Conservation (phyloP, 1,140 invertebrate species). For the Zaprionus ghesquierei region DNA sequence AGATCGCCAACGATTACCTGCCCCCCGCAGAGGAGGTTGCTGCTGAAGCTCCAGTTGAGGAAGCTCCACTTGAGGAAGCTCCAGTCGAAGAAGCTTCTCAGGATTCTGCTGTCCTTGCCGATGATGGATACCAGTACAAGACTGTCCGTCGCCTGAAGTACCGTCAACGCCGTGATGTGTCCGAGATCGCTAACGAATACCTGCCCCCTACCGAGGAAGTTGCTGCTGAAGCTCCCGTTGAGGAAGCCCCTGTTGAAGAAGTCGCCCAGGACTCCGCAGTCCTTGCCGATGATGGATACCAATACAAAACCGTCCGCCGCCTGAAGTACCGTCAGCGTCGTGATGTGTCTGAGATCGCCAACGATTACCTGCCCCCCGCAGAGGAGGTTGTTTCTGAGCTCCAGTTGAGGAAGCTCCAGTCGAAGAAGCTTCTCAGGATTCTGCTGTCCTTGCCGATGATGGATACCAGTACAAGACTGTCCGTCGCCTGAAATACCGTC, state of each 20-base stretch:
- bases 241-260: slow-evolving; percentile 5
- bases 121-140: slow-evolving; percentile 50
- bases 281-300: slow-evolving; percentile 39
- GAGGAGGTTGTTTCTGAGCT: slow-evolving; percentile 10
- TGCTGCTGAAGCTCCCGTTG: slow-evolving; percentile 1
- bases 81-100: too few species aligned
- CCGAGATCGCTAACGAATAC: slow-evolving; percentile 43
- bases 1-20: slow-evolving; percentile 50
- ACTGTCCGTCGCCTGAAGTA: slow-evolving; percentile 45
- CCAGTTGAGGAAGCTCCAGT: slow-evolving; percentile 14
- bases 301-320: slow-evolving; percentile 53
- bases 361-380: slow-evolving; percentile 43
- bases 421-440: slow-evolving; percentile 31
- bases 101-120: slow-evolving; percentile 33
- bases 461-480: slow-evolving; percentile 51
- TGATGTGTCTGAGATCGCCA: slow-evolving; percentile 42
- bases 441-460: slow-evolving; percentile 37
- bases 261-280: slow-evolving; percentile 24
- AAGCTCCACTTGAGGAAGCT: slow-evolving; percentile 12
- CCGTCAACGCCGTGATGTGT: slow-evolving; percentile 45
- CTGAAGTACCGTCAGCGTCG: slow-evolving; percentile 50
- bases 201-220: slow-evolving; percentile 37
- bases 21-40: slow-evolving; percentile 31
- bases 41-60: slow-evolving; percentile 4
- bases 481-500: slow-evolving; percentile 43